Evolutionary conservation across 2,888 invertebrate genomes (phyloP), one percentile per base, ranked within the genome.

Genomic region (Chalcosyrphus nemorum): DNA sequence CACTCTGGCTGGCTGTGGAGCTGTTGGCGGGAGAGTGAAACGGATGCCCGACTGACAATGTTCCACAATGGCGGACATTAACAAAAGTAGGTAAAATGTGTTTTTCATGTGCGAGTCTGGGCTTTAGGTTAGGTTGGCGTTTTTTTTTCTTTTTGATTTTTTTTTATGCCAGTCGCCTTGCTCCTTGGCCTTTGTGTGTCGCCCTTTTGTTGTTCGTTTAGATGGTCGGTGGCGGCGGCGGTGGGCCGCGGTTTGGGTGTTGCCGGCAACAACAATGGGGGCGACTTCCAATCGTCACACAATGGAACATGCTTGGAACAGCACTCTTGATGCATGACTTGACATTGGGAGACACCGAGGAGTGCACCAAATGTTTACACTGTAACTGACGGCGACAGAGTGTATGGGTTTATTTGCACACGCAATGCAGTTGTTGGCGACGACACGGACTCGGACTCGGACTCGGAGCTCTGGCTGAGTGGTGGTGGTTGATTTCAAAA

Each of bases 31-130:
- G 21, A 52, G 66, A 59, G 52, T 50, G 43, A 56, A 80, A 70
- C 74, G 68, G 71, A 61, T 74, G 74, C 68, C 80, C 78, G 56
- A 80, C 78, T 70, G 80, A 70, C 80, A 80, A 84, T 59, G 65
- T 65, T 84, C 52, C 70, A 70, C 52, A 84, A 80, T 80, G 84
- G 84, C 70, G 70, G 78, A 50, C 63, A 52, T 78, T 54, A 50
- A 80, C 74, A 84, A 80, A 84, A 80, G 80, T 84, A 84, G 84
- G 84, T 84, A 84, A 84, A 75, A 70, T 72, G 63, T 65, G 61
- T 56, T 70, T 56, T 77, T 21, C 70, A 70, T 61, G 45, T 35
- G 61, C 77, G 59, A 56, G 66, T 43, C 47, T 27, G 84, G 54
- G n/a, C n/a, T n/a, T n/a, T n/a, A n/a, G n/a, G n/a, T n/a, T n/a